phyloP scores from a whole-genome alignment of 1,140 invertebrate species.

The Drosophila suzukii region DNA sequence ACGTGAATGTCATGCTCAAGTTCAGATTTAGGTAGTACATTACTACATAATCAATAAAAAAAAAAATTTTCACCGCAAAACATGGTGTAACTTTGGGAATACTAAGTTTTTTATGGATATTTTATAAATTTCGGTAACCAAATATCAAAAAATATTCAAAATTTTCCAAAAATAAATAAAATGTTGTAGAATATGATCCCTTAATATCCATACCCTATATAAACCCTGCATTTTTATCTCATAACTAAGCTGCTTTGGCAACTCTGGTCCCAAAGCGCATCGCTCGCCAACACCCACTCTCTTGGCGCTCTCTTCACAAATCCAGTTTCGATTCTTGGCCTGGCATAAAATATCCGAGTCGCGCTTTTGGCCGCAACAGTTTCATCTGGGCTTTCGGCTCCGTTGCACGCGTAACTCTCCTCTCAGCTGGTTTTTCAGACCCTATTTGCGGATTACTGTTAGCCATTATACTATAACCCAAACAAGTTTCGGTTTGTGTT shows the following conservation, averaged over 20 bases:
- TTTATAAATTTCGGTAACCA: no score
- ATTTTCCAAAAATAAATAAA: no score
- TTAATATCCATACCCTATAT: background rate
- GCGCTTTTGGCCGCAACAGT: constrained; percentile 76
- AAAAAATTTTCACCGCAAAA: background rate
- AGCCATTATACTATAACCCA: constrained; percentile 29
- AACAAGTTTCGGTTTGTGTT: constrained; percentile 70
- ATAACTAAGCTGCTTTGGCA: constrained; percentile 14
- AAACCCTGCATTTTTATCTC: background rate
- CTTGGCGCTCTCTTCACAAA: constrained; percentile 20
- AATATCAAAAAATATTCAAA: no score
- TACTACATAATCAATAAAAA: background rate
- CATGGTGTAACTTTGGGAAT: no score
- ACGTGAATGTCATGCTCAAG: constrained; percentile 75
- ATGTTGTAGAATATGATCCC: background rate
- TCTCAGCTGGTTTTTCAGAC: constrained; percentile 8
- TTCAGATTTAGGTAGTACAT: constrained; percentile 32
- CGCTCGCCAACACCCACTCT: constrained; percentile 28
- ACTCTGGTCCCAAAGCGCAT: constrained; percentile 16
- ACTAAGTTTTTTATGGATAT: no score
- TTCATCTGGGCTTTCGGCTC: constrained; percentile 70
- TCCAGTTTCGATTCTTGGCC: constrained; percentile 72
- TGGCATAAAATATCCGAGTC: constrained; percentile 69
- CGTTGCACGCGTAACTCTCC: constrained; percentile 57
- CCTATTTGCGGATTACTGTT: constrained; percentile 30